Base-by-base conservation (phyloP, 2,113 vertebrate species). In the Clupea harengus region DNA sequence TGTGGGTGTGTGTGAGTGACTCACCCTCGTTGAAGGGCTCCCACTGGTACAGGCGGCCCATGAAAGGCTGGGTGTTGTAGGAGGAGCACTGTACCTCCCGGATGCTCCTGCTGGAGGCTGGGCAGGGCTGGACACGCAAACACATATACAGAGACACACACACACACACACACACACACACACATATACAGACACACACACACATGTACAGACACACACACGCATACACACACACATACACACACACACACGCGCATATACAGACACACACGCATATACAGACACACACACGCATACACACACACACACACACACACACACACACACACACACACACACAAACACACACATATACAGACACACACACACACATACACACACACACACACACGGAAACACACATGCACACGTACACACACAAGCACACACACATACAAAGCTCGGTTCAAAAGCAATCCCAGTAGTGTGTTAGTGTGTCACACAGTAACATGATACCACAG, bases 11-110 rank as follows among this genome's bases (percentile, higher is more conserved):
- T 72, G 64, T 72, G 25, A 10, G 64, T 32, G 64, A 72, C 94
- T 92, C 96, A 99, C 98, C 98, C 91, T 99, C 98, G 46, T 95
- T 96, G 91, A 99, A 99, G 49, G 98, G 97, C 45, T 99, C 97
- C 98, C 98, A 99, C 87, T 99, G 95, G 86, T 99, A 99, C 89
- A 98, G 94, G 80, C 97, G 93, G 52, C 98, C 97, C 98, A 99
- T 98, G 94, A 99, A 99, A 15, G 96, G 97, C 85, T 97, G 96
- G 92, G 94, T 97, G 94, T 99, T 97, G 94, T 98, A 97, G 1
- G 97, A 97, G 2, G 97, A 96, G 86, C 98, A 99, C 15, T 99
- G 98, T 17, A 96, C 93, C 39, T 97, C 97, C 92, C 97, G 93
- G 91, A 97, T 96, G 88, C 93, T 95, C 91, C 94, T 95, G 91